Evolutionary conservation across 2,113 vertebrate species (phyloP).

Genomic region (Rhynchomys soricoides): DNA sequence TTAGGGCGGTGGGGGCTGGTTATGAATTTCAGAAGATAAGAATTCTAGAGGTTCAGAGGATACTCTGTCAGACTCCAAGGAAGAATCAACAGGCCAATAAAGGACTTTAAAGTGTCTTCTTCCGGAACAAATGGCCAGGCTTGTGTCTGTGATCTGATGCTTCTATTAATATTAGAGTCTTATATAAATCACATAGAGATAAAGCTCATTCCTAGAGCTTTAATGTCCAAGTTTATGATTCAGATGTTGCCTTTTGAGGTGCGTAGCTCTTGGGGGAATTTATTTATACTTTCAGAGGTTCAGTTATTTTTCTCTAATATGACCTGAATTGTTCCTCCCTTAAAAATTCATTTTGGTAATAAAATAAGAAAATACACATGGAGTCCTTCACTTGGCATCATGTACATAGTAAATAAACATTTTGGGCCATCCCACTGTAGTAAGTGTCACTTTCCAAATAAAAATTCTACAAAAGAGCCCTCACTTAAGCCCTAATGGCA

Average conservation of each 20-base stretch:
- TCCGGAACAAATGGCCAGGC: background rate
- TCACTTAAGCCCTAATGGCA: background rate
- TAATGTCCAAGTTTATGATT: background rate
- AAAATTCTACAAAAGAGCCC: constrained; percentile 7
- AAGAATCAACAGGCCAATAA: constrained; percentile 52
- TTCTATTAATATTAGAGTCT: background rate
- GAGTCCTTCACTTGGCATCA: background rate
- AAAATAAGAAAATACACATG: constrained; percentile 41
- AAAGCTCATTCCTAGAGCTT: background rate
- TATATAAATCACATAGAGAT: constrained; percentile 28
- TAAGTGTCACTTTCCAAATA: constrained; percentile 30
- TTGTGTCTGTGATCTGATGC: background rate
- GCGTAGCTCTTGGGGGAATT: background rate
- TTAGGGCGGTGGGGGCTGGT: background rate
- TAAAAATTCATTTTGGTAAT: constrained; percentile 33
- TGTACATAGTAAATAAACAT: background rate
- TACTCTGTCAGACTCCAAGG: constrained; percentile 28
- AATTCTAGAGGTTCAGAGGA: background rate
- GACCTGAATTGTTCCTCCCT: background rate
- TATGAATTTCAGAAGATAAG: constrained; percentile 51
- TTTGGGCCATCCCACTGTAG: background rate
- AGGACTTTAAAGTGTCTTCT: background rate
- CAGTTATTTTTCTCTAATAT: constrained; percentile 51
- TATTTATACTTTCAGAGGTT: background rate
- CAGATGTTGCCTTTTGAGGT: background rate